phyloP scores from a whole-genome alignment of 2,113 vertebrate species.

The Sminthopsis crassicaudata region DNA sequence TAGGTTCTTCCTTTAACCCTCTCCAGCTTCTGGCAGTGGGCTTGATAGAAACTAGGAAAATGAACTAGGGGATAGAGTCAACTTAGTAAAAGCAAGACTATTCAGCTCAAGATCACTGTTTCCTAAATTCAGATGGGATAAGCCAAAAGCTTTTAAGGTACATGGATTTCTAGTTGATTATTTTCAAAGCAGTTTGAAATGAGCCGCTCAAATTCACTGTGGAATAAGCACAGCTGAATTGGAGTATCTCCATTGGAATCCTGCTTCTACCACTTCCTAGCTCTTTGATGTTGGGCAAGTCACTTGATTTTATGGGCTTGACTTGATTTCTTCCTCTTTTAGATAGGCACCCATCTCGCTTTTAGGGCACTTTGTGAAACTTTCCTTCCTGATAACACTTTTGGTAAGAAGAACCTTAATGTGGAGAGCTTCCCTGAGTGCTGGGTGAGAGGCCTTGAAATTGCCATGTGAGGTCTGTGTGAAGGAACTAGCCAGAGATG shows the following conservation, averaged over 20 bases:
- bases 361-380: neutral
- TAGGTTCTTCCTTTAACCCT: neutral
- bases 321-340: neutral
- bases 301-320: neutral
- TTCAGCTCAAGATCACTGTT: neutral
- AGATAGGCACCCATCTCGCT: neutral
- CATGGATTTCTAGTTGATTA: neutral
- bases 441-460: neutral
- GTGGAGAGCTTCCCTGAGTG: neutral
- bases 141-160: neutral
- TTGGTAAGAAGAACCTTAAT: neutral
- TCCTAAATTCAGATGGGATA: neutral
- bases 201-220: neutral
- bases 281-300: neutral
- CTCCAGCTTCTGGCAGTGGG: neutral
- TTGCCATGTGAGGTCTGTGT: neutral
- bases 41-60: neutral
- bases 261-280: neutral
- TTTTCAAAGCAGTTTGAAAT: neutral
- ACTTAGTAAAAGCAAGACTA: neutral
- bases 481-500: neutral
- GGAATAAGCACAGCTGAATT: neutral
- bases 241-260: neutral
- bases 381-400: neutral
- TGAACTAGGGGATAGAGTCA: neutral